phyloP scores from a whole-genome alignment of 1,140 invertebrate genomes.

The Atta colombica region DNA sequence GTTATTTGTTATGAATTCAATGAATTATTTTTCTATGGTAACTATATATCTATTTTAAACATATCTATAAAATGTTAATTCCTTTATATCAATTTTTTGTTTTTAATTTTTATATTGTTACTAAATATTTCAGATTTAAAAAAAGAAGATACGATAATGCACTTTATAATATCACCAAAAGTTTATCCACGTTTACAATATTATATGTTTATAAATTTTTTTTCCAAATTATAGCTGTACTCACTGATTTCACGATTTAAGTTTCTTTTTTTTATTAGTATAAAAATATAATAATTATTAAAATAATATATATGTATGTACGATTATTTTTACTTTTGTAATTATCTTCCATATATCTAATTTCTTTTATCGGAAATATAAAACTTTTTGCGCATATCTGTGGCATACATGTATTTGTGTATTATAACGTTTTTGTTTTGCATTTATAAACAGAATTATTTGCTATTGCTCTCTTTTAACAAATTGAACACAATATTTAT shows the following conservation, averaged over 20 bases:
- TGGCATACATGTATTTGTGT: not conserved
- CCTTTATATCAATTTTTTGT: not conserved
- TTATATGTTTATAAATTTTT: not conserved
- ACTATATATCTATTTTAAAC: not conserved
- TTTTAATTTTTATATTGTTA: not conserved
- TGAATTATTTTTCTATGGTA: not conserved
- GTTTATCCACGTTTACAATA: not conserved
- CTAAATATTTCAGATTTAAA: slow-evolving; percentile 18
- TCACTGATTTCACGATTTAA: not conserved
- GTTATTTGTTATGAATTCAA: not conserved
- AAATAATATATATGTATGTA: not conserved
- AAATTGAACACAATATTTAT: not conserved
- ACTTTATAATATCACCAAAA: not conserved
- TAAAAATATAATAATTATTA: slow-evolving; percentile 5
- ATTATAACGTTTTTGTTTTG: not conserved
- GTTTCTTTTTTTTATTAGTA: not conserved
- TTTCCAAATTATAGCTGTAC: not conserved
- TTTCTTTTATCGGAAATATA: not conserved
- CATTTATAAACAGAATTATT: not conserved
- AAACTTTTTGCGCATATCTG: not conserved
- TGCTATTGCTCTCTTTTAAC: not conserved
- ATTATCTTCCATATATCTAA: not conserved
- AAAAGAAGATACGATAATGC: not conserved
- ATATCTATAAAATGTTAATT: not conserved
- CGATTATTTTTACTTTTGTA: not conserved